Base-by-base conservation (phyloP, 2,888 invertebrate genomes). In the Orthonychiurus folsomi region DNA sequence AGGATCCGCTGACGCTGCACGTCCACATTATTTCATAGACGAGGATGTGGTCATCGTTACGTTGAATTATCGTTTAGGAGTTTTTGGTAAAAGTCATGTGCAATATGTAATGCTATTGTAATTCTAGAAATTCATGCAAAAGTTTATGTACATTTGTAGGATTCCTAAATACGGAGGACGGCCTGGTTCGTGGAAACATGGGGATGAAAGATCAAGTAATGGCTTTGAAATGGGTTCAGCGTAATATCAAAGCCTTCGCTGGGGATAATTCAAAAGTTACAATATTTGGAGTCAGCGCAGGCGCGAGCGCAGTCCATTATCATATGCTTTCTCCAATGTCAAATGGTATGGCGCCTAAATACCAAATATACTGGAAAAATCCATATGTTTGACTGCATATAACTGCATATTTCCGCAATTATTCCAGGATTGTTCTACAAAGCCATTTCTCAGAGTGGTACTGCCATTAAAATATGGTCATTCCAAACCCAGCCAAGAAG, bases 391-490 rank as follows among this genome's bases (percentile, higher is more conserved):
- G 37, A 37, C 15, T n/a, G n/a, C n/a, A n/a, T n/a, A n/a, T n/a
- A n/a, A n/a, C n/a, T n/a, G n/a, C n/a, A n/a, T 37, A 37, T 37
- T 37, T 59, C 50, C 2, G 23, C 50, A 20, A 23, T 59, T 28
- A 50, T 37, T 21, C 27, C 21, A 50, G 67, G 69, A 20, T 48
- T 69, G 12, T 68, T 70, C 52, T 27, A 61, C 2, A 67, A 62
- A 28, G 68, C 63, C 12, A 68, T 70, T 3, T 65, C 63, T 60
- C 50, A 66, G 1, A 68, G 68, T 63, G 70, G 70, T 1, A 64
- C 66, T 3, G 68, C 70, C 15, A 68, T 70, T 3, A 70, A 70
- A 59, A 63, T 65, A 0, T 67, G 68, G 67, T 67, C 70, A 3
- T 56, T 70, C 5, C 62, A 60, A 2, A 52, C 54, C 18, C 47